phyloP scores from a whole-genome alignment of 2,797 vertebrate genomes.

The Sebastes dallii region DNA sequence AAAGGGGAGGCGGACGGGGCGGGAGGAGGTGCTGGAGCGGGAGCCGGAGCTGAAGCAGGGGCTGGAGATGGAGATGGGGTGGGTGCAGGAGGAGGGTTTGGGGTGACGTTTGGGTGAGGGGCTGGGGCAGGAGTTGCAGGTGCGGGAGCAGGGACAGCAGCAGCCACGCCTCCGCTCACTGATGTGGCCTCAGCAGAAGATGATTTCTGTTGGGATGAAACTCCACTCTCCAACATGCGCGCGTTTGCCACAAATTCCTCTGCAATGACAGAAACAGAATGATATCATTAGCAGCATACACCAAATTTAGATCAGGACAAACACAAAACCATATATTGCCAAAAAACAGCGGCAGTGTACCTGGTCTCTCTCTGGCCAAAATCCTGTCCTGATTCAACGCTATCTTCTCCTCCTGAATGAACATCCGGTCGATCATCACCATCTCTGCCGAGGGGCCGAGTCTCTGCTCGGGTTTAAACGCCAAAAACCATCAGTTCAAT shows the following conservation, averaged over 20 bases:
- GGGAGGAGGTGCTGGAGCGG: conserved; percentile 18
- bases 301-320: not conserved
- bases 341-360: conserved; percentile 62
- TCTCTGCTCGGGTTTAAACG: conserved; percentile 82
- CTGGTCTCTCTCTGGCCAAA: conserved; percentile 93
- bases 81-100: conserved; percentile 30
- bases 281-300: not conserved
- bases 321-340: not conserved
- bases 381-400: conserved; percentile 88
- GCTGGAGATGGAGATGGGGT: conserved; percentile 29
- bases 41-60: conserved; percentile 38
- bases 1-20: conserved; percentile 66
- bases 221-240: conserved; percentile 73
- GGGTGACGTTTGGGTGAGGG: conserved; percentile 56
- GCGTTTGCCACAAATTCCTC: conserved; percentile 90
- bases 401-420: conserved; percentile 95
- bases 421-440: conserved; percentile 98
- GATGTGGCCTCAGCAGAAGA: conserved; percentile 56
- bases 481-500: conserved; percentile 47
- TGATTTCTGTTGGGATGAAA: conserved; percentile 60
- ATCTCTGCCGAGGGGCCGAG: conserved; percentile 95
- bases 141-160: conserved; percentile 27
- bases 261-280: conserved; percentile 64
- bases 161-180: conserved; percentile 30
- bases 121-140: conserved; percentile 17